Evolutionary conservation across 2,888 invertebrate species (phyloP), one percentile per base, ranked within the genome.

Genomic region (Parthenolecanium corni): DNA sequence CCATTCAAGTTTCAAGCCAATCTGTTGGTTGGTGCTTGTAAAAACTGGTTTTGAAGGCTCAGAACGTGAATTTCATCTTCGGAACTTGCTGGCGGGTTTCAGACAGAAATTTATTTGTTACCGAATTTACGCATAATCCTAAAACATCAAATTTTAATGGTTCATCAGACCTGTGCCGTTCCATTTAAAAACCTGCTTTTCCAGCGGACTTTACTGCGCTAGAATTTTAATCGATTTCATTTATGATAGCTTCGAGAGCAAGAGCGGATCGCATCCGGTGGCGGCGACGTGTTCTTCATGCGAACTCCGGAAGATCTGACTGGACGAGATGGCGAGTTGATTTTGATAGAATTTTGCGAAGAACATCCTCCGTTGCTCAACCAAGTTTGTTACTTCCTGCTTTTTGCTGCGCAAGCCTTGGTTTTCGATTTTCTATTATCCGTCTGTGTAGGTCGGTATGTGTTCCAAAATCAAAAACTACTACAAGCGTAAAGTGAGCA

Each of bases 221-320:
- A 6, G n/a, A 61, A 38, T 21, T 21, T 16, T 36, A 36, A 23
- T 25, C 61, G 25, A 42, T 9, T 31, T 64, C 36, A 38, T 64
- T 66, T 65, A 65, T 66, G 66, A 11, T 70, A 89, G 84, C 84
- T 86, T 80, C 80, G 97, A 52, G 96, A 97, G 73, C 82, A 87
- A 53, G 95, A 97, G 73, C 80, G 96, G 65, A 82, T 89, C 69
- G 93, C 94, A 0, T 94, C 93, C 0, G 98, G 97, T 16, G 98
- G 97, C 65, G 97, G 97, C 1, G 97, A 98, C 72, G 95, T 98
- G 3, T 98, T 98, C 79, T 96, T 97, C 74, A 98, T 98, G 97
- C 80, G 97, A 51, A 91, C 92, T 2, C 83, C 93, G 0, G 93
- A 94, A 69, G 96, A 97, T 76, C 78, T 97, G 52, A 89, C 92